These are phyloP conservation scores for Ptyas mucosa DNA, from an alignment of 2,113 vertebrate species.

Conservation along the genomic window DNA sequence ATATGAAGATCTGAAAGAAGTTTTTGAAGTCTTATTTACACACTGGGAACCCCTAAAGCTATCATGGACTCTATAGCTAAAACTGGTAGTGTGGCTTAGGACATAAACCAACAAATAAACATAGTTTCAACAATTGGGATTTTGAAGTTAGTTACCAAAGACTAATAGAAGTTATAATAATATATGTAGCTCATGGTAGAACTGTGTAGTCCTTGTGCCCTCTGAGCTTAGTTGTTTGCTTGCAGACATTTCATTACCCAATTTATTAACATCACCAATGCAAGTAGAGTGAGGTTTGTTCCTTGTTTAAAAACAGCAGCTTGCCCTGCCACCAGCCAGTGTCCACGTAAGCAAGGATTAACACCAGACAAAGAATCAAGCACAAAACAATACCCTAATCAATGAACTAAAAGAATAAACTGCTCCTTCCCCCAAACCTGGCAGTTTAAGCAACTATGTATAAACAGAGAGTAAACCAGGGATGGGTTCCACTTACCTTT, in stretches of 20 bases:
- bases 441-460: background rate
- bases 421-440: background rate
- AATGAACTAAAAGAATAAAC: background rate
- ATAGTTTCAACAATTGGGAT: background rate
- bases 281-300: background rate
- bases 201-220: background rate
- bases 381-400: background rate
- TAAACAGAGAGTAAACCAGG: background rate
- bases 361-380: background rate
- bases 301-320: background rate
- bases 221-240: background rate
- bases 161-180: background rate
- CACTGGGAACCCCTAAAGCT: background rate
- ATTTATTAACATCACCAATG: background rate
- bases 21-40: background rate
- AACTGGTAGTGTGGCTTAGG: background rate
- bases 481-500: too few relatives aligned
- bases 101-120: background rate
- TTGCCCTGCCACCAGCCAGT: background rate
- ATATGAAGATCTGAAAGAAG: background rate
- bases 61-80: background rate
- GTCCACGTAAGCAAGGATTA: background rate
- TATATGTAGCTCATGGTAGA: background rate
- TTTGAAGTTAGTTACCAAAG: background rate
- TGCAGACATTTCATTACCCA: background rate